These are phyloP conservation scores for Brienomyrus longianalis DNA, from an alignment of 2,113 vertebrate species.

Conservation along the genomic window DNA sequence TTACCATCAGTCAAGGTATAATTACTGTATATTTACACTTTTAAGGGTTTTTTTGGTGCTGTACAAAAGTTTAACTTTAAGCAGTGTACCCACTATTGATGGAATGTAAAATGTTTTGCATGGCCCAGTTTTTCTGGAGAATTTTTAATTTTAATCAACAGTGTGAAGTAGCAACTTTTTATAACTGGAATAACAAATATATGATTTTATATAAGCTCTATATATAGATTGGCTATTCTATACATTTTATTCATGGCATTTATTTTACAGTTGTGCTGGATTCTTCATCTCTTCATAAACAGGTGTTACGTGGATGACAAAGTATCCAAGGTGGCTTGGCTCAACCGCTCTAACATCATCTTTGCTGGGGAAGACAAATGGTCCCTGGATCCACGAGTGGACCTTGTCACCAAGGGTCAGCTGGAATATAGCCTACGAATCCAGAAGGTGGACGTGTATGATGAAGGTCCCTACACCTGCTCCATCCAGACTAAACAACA, in stretches of 20 bases:
- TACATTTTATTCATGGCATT: too few relatives aligned
- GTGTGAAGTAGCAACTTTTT: not conserved
- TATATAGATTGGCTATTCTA: not conserved
- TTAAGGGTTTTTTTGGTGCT: not conserved
- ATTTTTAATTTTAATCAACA: not conserved
- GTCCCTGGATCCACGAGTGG: conserved; percentile 94
- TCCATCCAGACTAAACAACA: conserved; percentile 95
- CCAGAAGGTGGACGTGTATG: conserved; percentile 95
- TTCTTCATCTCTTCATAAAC: conserved; percentile 28
- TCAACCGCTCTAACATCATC: conserved; percentile 98
- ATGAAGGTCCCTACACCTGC: conserved; percentile 94
- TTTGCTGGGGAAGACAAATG: conserved; percentile 96
- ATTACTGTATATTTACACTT: not conserved
- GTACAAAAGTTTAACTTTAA: not conserved
- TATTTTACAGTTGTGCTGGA: conserved; percentile 4
- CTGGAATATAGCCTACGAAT: conserved; percentile 97
- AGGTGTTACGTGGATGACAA: conserved; percentile 98
- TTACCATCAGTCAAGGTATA: not conserved
- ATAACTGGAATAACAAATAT: not conserved
- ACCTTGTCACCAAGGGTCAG: conserved; percentile 89
- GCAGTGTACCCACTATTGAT: not conserved
- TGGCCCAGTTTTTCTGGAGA: not conserved
- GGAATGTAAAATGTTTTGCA: not conserved
- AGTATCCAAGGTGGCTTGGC: conserved; percentile 95
- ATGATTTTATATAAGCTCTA: not conserved